These are phyloP conservation scores for Choreutis nemorana DNA, from an alignment of 2,888 invertebrate species.

Conservation along the genomic window DNA sequence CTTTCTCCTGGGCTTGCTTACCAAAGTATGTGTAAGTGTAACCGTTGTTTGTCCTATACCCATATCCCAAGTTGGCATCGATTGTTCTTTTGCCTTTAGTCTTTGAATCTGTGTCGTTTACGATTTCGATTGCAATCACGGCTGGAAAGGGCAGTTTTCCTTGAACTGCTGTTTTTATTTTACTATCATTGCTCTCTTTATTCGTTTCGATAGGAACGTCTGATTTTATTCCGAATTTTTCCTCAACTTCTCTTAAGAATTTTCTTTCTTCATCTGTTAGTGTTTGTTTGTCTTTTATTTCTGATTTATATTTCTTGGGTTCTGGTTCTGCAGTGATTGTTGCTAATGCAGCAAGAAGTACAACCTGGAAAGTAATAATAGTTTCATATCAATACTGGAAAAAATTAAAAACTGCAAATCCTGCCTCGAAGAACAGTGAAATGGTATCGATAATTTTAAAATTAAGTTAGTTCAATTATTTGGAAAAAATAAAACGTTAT, in stretches of 20 bases:
- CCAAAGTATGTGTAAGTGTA: slow-evolving; percentile 59
- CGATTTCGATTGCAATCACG: slow-evolving; percentile 69
- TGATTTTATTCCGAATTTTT: slow-evolving; percentile 49
- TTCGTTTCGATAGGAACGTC: slow-evolving; percentile 25
- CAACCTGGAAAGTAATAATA: slow-evolving; percentile 39
- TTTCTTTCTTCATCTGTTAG: slow-evolving; percentile 49
- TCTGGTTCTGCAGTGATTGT: slow-evolving; percentile 37
- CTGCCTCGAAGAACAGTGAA: too few relatives aligned
- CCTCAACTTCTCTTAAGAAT: slow-evolving; percentile 55
- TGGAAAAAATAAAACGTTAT: too few relatives aligned
- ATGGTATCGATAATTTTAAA: too few relatives aligned
- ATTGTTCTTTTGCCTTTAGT: slow-evolving; percentile 73
- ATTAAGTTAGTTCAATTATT: too few relatives aligned
- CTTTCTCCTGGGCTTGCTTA: slow-evolving; percentile 46
- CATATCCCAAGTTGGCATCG: slow-evolving; percentile 76
- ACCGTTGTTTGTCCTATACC: slow-evolving; percentile 62
- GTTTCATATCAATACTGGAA: neutral
- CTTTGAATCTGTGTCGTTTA: slow-evolving; percentile 62
- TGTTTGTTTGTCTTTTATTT: slow-evolving; percentile 26
- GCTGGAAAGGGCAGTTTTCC: slow-evolving; percentile 49
- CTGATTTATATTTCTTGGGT: slow-evolving; percentile 48
- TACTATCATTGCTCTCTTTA: slow-evolving; percentile 17
- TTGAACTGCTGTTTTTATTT: slow-evolving; percentile 9
- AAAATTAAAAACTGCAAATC: too few relatives aligned
- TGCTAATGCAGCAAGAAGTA: slow-evolving; percentile 28